Base-by-base conservation (phyloP, 2,888 invertebrate species). In the Tetragonisca angustula region DNA sequence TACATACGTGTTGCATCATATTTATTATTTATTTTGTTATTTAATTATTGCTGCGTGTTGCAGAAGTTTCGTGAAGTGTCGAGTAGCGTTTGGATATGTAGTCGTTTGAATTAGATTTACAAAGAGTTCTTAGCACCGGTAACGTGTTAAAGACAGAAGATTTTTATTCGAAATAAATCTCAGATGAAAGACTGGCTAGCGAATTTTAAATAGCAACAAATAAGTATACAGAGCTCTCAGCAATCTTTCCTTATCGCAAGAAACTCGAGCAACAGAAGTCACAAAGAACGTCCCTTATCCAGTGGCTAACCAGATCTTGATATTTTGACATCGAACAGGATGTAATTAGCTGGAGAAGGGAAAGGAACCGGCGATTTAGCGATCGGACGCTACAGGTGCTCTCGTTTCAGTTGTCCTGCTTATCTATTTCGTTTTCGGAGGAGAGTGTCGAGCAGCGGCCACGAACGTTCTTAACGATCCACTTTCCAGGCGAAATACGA, bases 401-500 rank as follows among this genome's bases (percentile, higher is more conserved):
- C 3, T 6, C 43, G 43, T 24, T 15, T 3, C 13, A 61, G 64
- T 49, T 74, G 43, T 56, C 56, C 69, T 54, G 15, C 70, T 81
- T 83, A 84, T 84, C 75, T 79, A 62, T 72, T 80, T 27, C 64
- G 65, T 72, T 74, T 67, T 54, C 24, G 83, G 50, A 64, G 56
- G 80, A 43, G 15, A 17, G 2, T 36, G 36, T 32, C 32, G 17
- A 19, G 19, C 62, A 21, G 21, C 21, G 21, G 56, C 21, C 4
- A 64, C 76, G 76, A 73, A 54, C 67, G 56, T 67, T 56, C 9
- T 78, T 87, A 88, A 87, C 83, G 76, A 89, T 83, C 87, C 79
- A 76, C 88, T 86, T 87, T 87, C 80, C 82, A 69, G n/a, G 68
- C 62, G 68, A 81, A 79, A 83, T 83, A 68, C 61, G 85, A 78